phyloP scores from a whole-genome alignment of 2,888 invertebrate species.

The Catotricha subobsoleta region DNA sequence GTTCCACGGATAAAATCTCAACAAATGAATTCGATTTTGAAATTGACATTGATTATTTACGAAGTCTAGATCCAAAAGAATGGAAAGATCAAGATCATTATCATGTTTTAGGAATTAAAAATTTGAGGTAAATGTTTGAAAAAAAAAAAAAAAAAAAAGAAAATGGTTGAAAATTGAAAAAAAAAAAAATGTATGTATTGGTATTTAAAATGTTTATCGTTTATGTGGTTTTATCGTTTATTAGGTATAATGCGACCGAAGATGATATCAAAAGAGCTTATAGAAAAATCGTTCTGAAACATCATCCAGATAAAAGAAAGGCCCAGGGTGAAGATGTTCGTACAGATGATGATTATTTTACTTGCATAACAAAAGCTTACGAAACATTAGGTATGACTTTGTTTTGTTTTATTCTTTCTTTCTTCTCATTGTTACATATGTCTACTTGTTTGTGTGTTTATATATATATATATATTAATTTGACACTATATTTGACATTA shows the following conservation, averaged over 20 bases:
- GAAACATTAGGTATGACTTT: slow-evolving; percentile 52
- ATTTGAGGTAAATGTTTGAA: slow-evolving; percentile 23
- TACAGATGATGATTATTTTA: slow-evolving; percentile 91
- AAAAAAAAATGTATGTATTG: not conserved
- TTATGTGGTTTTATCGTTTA: not conserved
- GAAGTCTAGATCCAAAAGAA: slow-evolving; percentile 82
- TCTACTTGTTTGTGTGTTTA: too few relatives aligned
- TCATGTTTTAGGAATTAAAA: slow-evolving; percentile 77
- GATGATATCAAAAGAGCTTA: slow-evolving; percentile 90
- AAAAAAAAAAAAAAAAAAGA: not conserved
- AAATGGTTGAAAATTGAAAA: too few relatives aligned
- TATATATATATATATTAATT: too few relatives aligned
- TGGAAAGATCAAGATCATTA: slow-evolving; percentile 99
- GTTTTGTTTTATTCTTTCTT: too few relatives aligned
- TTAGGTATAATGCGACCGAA: slow-evolving; percentile 67
- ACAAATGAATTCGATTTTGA: slow-evolving; percentile 33
- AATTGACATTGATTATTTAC: slow-evolving; percentile 64
- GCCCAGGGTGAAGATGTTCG: slow-evolving; percentile 73
- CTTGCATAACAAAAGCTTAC: slow-evolving; percentile 95
- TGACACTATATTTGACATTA: too few relatives aligned
- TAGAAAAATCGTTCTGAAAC: slow-evolving; percentile 73
- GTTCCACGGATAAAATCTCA: slow-evolving; percentile 10
- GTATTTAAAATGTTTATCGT: too few relatives aligned
- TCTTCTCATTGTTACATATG: too few relatives aligned
- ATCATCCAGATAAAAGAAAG: slow-evolving; percentile 97